phyloP scores from a whole-genome alignment of 2,888 invertebrate genomes.

The Brachyptera putata region DNA sequence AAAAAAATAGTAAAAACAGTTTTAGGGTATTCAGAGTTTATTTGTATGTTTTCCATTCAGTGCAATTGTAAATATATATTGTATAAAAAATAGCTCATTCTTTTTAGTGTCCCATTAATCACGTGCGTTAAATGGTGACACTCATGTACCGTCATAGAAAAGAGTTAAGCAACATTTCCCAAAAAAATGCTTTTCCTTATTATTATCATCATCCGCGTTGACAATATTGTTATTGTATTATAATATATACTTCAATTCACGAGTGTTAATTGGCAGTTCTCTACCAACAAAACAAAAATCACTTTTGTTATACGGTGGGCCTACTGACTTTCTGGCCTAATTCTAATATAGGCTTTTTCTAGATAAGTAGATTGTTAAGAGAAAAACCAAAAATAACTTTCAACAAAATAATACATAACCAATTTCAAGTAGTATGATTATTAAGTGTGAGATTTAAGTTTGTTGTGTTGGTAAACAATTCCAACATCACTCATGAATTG shows the following conservation, averaged over 20 bases:
- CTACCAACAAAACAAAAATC: not conserved
- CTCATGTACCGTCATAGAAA: not conserved
- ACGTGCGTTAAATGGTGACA: not conserved
- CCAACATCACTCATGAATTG: too few relatives aligned
- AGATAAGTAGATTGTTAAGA: too few relatives aligned
- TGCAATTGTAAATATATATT: constrained; percentile 28
- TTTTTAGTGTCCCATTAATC: constrained; percentile 18
- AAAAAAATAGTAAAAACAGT: too few relatives aligned
- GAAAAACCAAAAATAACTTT: too few relatives aligned
- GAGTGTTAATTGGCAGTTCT: not conserved
- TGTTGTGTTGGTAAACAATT: too few relatives aligned
- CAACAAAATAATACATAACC: too few relatives aligned
- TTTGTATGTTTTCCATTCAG: too few relatives aligned
- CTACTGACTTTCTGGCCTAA: too few relatives aligned
- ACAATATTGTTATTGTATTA: constrained; percentile 33
- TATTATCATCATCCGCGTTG: constrained; percentile 29
- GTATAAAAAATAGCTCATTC: constrained; percentile 18
- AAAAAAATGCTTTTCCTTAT: constrained; percentile 26
- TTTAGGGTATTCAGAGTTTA: too few relatives aligned
- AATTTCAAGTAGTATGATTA: too few relatives aligned
- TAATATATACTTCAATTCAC: too few relatives aligned
- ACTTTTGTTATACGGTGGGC: not conserved
- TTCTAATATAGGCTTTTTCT: too few relatives aligned
- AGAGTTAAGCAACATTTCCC: constrained; percentile 13
- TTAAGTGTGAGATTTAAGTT: not conserved